A percentile compares a stretch with the other conserved stretches of the same genome.
Evolutionary conservation across 2,797 vertebrate genomes (phyloP).

Genomic region (Bucorvus abyssinicus): DNA sequence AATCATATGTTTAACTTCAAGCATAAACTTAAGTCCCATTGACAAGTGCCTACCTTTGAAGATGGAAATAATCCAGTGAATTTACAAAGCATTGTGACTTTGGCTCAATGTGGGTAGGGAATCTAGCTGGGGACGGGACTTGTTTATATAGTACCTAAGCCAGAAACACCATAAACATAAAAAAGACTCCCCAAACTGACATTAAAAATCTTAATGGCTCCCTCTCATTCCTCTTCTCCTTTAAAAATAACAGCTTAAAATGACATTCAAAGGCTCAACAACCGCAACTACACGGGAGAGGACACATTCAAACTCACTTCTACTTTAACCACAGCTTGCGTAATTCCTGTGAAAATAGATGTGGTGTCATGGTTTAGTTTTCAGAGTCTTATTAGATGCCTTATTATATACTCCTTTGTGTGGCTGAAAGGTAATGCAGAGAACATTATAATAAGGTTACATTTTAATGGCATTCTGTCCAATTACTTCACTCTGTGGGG

Average conservation of each 20-base stretch:
- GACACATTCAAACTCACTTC: not conserved
- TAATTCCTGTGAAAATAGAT: not conserved
- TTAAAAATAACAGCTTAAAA: not conserved
- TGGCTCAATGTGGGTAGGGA: not conserved
- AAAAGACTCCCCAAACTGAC: not conserved
- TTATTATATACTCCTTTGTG: not conserved
- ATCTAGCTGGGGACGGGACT: not conserved
- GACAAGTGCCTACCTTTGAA: not conserved
- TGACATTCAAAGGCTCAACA: not conserved
- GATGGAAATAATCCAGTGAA: not conserved
- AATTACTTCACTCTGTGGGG: slow-evolving; percentile 2
- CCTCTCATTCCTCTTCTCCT: not conserved
- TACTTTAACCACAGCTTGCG: not conserved
- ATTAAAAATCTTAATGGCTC: not conserved
- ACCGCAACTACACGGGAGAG: not conserved
- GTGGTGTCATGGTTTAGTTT: not conserved
- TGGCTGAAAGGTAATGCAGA: not conserved
- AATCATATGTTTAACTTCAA: not conserved
- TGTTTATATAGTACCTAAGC: not conserved
- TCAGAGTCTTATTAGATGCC: not conserved
- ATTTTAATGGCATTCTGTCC: not conserved
- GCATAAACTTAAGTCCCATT: not conserved
- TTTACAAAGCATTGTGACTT: not conserved
- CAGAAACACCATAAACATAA: not conserved
- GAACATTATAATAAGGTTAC: not conserved